phyloP scores from a whole-genome alignment of 1,140 invertebrate genomes.

The Drosophila mojavensis region DNA sequence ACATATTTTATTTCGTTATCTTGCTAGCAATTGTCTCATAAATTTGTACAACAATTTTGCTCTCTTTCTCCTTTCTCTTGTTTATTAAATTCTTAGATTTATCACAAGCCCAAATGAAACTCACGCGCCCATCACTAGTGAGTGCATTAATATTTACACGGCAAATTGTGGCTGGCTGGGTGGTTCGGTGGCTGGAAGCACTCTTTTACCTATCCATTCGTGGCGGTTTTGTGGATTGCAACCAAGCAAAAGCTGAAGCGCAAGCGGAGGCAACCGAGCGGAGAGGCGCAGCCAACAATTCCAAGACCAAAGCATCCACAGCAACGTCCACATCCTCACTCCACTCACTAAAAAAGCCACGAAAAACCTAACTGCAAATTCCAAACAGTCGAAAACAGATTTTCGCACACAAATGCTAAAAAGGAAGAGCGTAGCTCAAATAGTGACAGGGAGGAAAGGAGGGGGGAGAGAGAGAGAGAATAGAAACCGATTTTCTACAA shows the following conservation, averaged over 20 bases:
- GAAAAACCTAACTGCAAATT: slow-evolving; percentile 49
- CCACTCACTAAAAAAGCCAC: slow-evolving; percentile 30
- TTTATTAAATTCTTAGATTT: neutral
- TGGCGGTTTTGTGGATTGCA: slow-evolving; percentile 69
- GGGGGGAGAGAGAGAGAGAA: too few relatives aligned
- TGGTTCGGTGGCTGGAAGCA: slow-evolving; percentile 45
- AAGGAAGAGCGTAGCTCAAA: slow-evolving; percentile 10
- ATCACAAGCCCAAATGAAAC: neutral
- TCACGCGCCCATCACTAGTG: slow-evolving; percentile 35
- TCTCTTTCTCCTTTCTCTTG: neutral
- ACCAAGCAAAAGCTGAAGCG: slow-evolving; percentile 30
- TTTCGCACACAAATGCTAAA: slow-evolving; percentile 44
- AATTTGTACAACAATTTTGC: neutral
- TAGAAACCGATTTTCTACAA: neutral
- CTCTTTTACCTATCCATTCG: slow-evolving; percentile 39
- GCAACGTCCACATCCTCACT: slow-evolving; percentile 3
- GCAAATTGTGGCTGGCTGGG: slow-evolving; percentile 65
- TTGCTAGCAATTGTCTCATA: too few relatives aligned
- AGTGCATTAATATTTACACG: slow-evolving; percentile 79
- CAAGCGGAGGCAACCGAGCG: slow-evolving; percentile 15
- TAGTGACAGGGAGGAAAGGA: neutral
- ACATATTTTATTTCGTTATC: too few relatives aligned
- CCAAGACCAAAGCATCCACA: slow-evolving; percentile 15
- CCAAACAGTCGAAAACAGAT: slow-evolving; percentile 70
- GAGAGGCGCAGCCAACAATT: slow-evolving; percentile 24